A percentile compares a stretch with the other conserved stretches of the same genome.
Evolutionary conservation across 1,140 invertebrate species (phyloP).

Genomic region (Babylonia areolata): DNA sequence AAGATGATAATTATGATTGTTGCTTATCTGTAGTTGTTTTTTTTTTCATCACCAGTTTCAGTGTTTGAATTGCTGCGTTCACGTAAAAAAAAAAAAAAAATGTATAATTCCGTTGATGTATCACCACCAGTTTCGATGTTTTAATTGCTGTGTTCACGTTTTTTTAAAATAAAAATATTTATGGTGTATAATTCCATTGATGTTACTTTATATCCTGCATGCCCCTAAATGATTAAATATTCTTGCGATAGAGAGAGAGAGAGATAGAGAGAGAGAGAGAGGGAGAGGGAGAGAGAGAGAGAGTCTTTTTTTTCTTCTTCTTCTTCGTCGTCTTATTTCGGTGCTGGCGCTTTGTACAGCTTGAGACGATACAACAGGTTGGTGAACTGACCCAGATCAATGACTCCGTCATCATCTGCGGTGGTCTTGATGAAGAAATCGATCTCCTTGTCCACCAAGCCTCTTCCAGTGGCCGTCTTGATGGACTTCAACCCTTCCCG

Average conservation of each 20-base stretch:
- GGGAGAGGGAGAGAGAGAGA: too few relatives aligned
- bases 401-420: slow-evolving; percentile 59
- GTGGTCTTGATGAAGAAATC: slow-evolving; percentile 70
- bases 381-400: slow-evolving; percentile 69
- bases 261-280: too few relatives aligned
- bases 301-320: not conserved
- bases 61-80: too few relatives aligned
- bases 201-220: not conserved
- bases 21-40: too few relatives aligned
- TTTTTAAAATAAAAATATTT: not conserved
- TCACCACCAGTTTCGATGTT: not conserved
- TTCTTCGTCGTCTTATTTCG: slow-evolving; percentile 34
- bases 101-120: too few relatives aligned
- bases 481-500: slow-evolving; percentile 61
- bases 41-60: too few relatives aligned
- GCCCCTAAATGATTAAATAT: not conserved
- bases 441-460: slow-evolving; percentile 67
- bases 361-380: slow-evolving; percentile 66
- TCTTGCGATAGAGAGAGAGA: too few relatives aligned
- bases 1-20: too few relatives aligned
- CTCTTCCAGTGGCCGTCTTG: slow-evolving; percentile 66
- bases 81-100: too few relatives aligned
- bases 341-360: slow-evolving; percentile 64
- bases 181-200: not conserved
- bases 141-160: not conserved